Conservation (phyloP, 1,140 invertebrate genomes). For the Arctopsyche grandis region DNA sequence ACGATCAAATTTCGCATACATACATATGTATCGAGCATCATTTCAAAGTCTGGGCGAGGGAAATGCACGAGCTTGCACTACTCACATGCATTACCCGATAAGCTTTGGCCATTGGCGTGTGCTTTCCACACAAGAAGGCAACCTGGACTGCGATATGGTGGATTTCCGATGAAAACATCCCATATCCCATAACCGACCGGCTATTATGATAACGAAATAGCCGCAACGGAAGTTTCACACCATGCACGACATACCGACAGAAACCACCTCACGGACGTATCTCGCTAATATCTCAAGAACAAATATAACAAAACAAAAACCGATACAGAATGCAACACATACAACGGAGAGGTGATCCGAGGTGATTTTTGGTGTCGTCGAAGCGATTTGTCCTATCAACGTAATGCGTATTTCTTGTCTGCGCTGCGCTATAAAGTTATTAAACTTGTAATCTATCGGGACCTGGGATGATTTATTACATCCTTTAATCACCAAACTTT, state of each 20-base stretch:
- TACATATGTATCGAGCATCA: too few species aligned
- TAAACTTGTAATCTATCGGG: constrained; percentile 53
- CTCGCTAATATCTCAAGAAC: neutral
- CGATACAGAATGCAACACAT: too few species aligned
- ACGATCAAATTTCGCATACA: too few species aligned
- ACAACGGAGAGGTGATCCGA: too few species aligned
- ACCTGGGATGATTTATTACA: constrained; percentile 52
- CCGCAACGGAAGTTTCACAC: neutral
- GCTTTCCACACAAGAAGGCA: neutral
- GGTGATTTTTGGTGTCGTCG: too few species aligned
- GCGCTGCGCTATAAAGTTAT: constrained; percentile 49
- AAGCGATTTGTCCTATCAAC: constrained; percentile 33
- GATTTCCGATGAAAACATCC: constrained; percentile 11
- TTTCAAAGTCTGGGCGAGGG: too few species aligned
- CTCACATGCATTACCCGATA: constrained; percentile 10
- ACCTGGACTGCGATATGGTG: neutral
- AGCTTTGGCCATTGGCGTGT: constrained; percentile 5
- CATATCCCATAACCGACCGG: neutral
- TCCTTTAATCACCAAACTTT: constrained; percentile 55
- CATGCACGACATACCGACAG: neutral
- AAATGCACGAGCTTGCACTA: too few species aligned
- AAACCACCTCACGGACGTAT: neutral
- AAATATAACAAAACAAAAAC: too few species aligned
- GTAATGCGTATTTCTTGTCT: constrained; percentile 53
- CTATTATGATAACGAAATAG: constrained; percentile 21